Evolutionary conservation across 2,113 vertebrate species (phyloP), one percentile per base, ranked within the genome.

Genomic region (Mesembrinibis cayennensis): DNA sequence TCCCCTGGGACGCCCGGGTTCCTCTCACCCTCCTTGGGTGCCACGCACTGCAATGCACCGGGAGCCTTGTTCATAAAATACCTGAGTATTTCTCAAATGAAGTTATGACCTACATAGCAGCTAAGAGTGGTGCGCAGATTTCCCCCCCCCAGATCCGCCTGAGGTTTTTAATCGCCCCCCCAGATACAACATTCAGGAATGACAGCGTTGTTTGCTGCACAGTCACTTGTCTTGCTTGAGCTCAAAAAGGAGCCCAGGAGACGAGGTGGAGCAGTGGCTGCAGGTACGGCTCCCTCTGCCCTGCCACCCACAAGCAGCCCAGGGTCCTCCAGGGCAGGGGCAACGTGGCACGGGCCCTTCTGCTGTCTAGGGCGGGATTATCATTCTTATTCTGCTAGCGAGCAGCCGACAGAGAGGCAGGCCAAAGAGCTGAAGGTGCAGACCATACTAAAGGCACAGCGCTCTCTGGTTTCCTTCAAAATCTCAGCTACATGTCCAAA

Each of bases 1-100:
- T 67, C 25, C 11, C 1, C 0, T 2, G 42, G 38, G n/a, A 77
- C 0, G 8, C 4, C 18, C 0, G 0, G 1, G 6, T 44, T 89
- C 21, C 32, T 61, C 23, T 27, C 2, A 0, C 42, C 13, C 26
- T 89, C 20, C 32, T 50, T 49, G 22, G 30, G 26, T 50, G 38
- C 40, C 65, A 59, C 1, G 1, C 11, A 13, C 49, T 6, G 8
- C 67, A 62, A 30, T n/a, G 56, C 30, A 45, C 50, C 8, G 22
- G 29, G 32, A 49, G 3, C 25, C 30, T 42, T 55, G 36, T 63
- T 78, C 2, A 2, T 52, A 70, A 87, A 96, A 76, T 53, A 73
- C 32, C 40, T 16, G n/a, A 49, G 15, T 36, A 14, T 53, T 79
- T 89, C 87, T 80, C 87, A 77, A 20, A 90, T 18, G 15, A 85